A percentile compares a stretch with the other conserved stretches of the same genome.
Conservation (phyloP, 1,140 invertebrate species). For the Brachionus manjavacas region DNA sequence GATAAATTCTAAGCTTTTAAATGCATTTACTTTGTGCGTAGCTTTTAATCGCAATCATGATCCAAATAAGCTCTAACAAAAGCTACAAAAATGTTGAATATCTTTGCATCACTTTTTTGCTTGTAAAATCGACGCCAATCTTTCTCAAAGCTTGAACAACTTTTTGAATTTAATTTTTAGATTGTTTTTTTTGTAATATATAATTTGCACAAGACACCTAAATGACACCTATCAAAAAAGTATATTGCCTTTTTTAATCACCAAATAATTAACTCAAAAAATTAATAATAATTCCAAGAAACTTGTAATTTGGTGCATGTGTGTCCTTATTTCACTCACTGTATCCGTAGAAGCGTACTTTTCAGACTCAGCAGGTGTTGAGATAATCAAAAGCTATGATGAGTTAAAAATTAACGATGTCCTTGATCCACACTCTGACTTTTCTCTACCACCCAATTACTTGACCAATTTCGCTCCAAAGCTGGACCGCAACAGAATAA, state of each 20-base stretch:
- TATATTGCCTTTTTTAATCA: background rate
- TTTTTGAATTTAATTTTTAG: background rate
- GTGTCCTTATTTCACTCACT: background rate
- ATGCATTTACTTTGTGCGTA: background rate
- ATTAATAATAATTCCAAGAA: background rate
- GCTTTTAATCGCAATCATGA: background rate
- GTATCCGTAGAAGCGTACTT: background rate
- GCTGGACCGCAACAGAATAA: background rate
- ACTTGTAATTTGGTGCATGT: background rate
- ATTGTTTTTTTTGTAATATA: conserved; percentile 7
- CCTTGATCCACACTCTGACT: background rate
- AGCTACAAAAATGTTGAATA: background rate
- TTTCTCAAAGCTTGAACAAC: background rate
- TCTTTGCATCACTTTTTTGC: background rate
- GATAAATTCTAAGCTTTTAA: background rate
- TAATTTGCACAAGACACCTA: background rate
- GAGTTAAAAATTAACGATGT: background rate
- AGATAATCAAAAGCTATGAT: background rate
- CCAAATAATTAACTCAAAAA: background rate
- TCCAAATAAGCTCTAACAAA: background rate
- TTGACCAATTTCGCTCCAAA: background rate
- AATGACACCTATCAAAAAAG: background rate
- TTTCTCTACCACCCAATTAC: background rate
- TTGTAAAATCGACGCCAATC: background rate
- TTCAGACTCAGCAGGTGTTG: background rate